Evolutionary conservation across 2,888 invertebrate genomes (phyloP).

Genomic region (Chrysolina haemoptera): DNA sequence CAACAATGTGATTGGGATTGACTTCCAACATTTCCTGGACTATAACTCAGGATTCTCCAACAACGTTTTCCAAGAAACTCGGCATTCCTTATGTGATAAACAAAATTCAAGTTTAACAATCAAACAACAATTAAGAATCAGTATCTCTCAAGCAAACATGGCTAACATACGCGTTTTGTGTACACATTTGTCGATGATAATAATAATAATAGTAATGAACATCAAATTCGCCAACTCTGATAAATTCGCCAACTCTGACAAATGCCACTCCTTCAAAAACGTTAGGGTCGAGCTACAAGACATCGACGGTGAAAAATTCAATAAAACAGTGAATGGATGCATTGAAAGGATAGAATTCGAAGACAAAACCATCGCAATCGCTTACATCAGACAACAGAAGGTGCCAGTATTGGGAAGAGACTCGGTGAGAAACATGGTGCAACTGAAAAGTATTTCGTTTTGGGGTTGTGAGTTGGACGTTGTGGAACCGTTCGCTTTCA

Average conservation of each 20-base stretch:
- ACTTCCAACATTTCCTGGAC: not conserved
- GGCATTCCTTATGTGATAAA: not conserved
- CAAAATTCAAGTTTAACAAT: not conserved
- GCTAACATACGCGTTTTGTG: not conserved
- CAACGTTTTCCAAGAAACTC: not conserved
- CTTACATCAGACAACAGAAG: constrained; percentile 48
- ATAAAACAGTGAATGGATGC: constrained; percentile 39
- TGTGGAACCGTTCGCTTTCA: constrained; percentile 47
- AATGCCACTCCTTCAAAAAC: constrained; percentile 28
- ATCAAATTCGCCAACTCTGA: not conserved
- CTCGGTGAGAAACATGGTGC: constrained; percentile 50
- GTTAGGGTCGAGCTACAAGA: constrained; percentile 22
- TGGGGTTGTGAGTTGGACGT: constrained; percentile 35
- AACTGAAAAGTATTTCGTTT: constrained; percentile 46
- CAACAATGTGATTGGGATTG: no score
- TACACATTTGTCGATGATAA: not conserved
- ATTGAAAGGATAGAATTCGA: constrained; percentile 46
- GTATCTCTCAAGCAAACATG: not conserved
- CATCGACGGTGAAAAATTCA: constrained; percentile 25
- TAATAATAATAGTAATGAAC: not conserved
- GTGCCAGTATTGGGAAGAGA: constrained; percentile 42
- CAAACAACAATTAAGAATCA: not conserved
- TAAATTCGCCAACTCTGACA: not conserved
- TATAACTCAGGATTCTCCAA: not conserved
- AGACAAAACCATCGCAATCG: constrained; percentile 36